A percentile compares a stretch with the other conserved stretches of the same genome.
Conservation (phyloP, 2,797 vertebrate species). For the Moxostoma hubbsi region DNA sequence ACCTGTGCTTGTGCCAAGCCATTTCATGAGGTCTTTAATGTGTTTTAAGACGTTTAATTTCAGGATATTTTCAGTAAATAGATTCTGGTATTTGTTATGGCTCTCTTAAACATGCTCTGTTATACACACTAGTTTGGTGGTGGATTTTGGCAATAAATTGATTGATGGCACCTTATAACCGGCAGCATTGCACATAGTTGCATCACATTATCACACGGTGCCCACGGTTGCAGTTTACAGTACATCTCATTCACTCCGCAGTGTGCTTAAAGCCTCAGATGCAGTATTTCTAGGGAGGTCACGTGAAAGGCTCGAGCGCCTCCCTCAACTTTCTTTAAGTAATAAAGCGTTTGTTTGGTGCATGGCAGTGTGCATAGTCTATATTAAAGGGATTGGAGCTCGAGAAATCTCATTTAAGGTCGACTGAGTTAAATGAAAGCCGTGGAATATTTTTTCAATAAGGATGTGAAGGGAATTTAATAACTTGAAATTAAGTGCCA, state of each 20-base stretch:
- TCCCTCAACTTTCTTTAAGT: slow-evolving; percentile 60
- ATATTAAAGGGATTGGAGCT: slow-evolving; percentile 56
- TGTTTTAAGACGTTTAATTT: too few relatives aligned
- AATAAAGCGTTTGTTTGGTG: slow-evolving; percentile 59
- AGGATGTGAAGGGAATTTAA: slow-evolving; percentile 66
- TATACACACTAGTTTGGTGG: not conserved
- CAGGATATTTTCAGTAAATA: too few relatives aligned
- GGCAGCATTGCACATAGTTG: slow-evolving; percentile 29
- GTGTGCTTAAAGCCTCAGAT: not conserved
- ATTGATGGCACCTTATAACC: not conserved
- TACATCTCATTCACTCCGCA: slow-evolving; percentile 1
- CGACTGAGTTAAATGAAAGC: slow-evolving; percentile 64
- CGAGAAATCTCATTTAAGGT: slow-evolving; percentile 57
- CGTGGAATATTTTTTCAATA: slow-evolving; percentile 67
- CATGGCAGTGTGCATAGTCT: slow-evolving; percentile 62
- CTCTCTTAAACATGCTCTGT: not conserved
- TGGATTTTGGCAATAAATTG: not conserved
- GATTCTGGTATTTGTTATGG: not conserved
- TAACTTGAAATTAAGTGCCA: slow-evolving; percentile 70
- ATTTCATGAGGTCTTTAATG: too few relatives aligned
- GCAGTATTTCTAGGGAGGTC: slow-evolving; percentile 19
- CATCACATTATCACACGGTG: slow-evolving; percentile 28
- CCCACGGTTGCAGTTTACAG: not conserved
- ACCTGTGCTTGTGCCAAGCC: too few relatives aligned
- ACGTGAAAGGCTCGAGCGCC: slow-evolving; percentile 20